Percentiles rank a stretch among this genome's conserved stretches.
phyloP scores from a whole-genome alignment of 2,797 vertebrate species.

The Phrynocephalus forsythii region DNA sequence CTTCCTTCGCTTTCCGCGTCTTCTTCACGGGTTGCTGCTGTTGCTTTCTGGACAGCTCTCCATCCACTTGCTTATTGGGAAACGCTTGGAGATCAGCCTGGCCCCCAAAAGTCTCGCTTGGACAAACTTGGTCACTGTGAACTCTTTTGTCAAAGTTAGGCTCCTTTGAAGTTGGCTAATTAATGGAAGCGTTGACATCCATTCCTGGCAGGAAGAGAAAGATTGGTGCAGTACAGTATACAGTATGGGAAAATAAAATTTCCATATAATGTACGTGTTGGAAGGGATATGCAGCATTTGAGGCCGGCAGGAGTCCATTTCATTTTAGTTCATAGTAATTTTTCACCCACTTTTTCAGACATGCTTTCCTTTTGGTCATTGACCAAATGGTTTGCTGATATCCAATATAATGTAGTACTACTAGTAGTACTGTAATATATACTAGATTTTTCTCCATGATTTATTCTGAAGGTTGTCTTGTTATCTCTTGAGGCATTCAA shows the following conservation, averaged over 20 bases:
- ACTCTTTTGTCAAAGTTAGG: not conserved
- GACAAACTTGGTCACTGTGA: slow-evolving; percentile 43
- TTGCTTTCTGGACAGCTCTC: not conserved
- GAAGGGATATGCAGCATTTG: not conserved
- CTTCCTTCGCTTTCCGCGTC: not conserved
- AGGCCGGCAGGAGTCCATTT: not conserved
- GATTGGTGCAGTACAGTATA: no score
- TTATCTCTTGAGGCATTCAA: not conserved
- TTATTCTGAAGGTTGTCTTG: not conserved
- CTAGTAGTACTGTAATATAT: no score
- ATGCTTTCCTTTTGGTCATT: not conserved
- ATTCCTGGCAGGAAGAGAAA: not conserved
- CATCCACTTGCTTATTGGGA: not conserved
- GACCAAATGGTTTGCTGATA: not conserved
- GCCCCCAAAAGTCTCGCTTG: not conserved
- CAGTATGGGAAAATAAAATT: not conserved
- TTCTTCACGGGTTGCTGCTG: not conserved
- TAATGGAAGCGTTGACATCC: not conserved
- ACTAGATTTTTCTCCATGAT: not conserved
- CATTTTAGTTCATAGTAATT: not conserved
- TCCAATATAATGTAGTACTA: not conserved
- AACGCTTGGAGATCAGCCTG: slow-evolving; percentile 4
- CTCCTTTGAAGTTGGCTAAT: not conserved
- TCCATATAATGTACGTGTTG: not conserved
- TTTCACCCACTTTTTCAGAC: not conserved